Percentiles rank a stretch among this genome's conserved stretches.
Conservation (phyloP, 2,888 invertebrate genomes). For the Epinotia demarniana region DNA sequence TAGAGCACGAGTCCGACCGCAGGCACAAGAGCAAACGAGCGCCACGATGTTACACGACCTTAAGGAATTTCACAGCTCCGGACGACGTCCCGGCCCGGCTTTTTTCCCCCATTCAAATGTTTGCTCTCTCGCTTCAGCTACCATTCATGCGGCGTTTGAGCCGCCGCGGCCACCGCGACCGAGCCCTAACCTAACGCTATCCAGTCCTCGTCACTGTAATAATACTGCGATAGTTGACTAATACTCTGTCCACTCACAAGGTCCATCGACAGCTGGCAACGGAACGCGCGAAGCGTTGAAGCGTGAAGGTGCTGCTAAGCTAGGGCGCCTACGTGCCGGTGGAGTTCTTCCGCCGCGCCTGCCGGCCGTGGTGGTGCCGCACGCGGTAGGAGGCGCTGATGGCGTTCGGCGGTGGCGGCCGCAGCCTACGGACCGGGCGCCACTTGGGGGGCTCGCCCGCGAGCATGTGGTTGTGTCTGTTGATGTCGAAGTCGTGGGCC, state of each 20-base stretch:
- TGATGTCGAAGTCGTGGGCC: constrained; percentile 86
- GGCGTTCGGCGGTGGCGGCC: constrained; percentile 71
- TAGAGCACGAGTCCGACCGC: constrained; percentile 79
- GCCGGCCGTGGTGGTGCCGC: constrained; percentile 78
- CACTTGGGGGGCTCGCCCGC: constrained; percentile 77
- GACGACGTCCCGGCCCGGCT: constrained; percentile 69
- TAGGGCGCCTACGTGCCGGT: constrained; percentile 75
- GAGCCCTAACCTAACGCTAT: constrained; percentile 79
- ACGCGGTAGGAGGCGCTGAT: constrained; percentile 74
- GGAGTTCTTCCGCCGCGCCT: constrained; percentile 78
- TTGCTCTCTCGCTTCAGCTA: constrained; percentile 82
- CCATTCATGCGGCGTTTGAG: constrained; percentile 79
- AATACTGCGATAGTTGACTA: constrained; percentile 85
- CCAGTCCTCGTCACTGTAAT: constrained; percentile 84
- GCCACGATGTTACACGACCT: constrained; percentile 80
- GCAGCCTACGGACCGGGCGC: constrained; percentile 77
- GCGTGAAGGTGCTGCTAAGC: constrained; percentile 78
- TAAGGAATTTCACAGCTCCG: constrained; percentile 84
- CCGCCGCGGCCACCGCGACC: constrained; percentile 76
- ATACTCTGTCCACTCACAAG: constrained; percentile 83
- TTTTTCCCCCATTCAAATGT: constrained; percentile 79
- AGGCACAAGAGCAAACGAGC: constrained; percentile 80
- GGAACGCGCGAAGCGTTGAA: constrained; percentile 82
- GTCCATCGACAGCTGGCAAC: constrained; percentile 82
- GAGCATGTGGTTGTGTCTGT: constrained; percentile 84